Base-by-base conservation (phyloP, 2,797 vertebrate genomes). In the Euthynnus affinis region DNA sequence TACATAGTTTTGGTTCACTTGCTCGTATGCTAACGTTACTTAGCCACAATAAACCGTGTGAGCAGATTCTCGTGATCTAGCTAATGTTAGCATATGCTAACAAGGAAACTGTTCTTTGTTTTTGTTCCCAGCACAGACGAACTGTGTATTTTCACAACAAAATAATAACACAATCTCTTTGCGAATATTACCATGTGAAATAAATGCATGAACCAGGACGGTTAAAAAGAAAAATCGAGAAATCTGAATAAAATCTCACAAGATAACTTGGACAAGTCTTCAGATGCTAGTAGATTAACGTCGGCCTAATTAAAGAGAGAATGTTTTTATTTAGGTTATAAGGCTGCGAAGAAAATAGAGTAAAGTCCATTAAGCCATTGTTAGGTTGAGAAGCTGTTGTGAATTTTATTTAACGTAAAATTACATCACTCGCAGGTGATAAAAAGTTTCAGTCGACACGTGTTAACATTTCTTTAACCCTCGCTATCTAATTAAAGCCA, bases 371-470 rank as follows among this genome's bases (percentile, higher is more conserved):
- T 0, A 32, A 9, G 25, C 9, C n/a, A 22, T 2, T 6, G 2
- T 9, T 25, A 12, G 3, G 2, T 55, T 32, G 3, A 29, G 1
- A 14, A 6, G 15, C 12, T 22, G n/a, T 20, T 58, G 14, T 17
- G 5, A 9, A 18, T n/a, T 7, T 8, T 9, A 5, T 23, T 25
- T 63, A 2, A 53, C 60, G 6, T 34, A 34, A 7, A 1, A 6
- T 42, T n/a, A 53, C 29, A 17, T 29, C 23, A 44, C 9, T 49
- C n/a, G 0, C 13, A 48, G 9, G 27, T 48, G 8, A 20, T 13
- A 15, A 13, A 75, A 88, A 92, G 55, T 87, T 89, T 79, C 48
- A 10, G 34, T 12, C 14, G 64, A 81, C 89, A 91, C 87, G 88
- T 90, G 90, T 76, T 72, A 69, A 29, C 52, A 51, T 9, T 17